Evolutionary conservation across 1,140 invertebrate species (phyloP), one percentile per base, ranked within the genome.

Genomic region (Cherax destructor): DNA sequence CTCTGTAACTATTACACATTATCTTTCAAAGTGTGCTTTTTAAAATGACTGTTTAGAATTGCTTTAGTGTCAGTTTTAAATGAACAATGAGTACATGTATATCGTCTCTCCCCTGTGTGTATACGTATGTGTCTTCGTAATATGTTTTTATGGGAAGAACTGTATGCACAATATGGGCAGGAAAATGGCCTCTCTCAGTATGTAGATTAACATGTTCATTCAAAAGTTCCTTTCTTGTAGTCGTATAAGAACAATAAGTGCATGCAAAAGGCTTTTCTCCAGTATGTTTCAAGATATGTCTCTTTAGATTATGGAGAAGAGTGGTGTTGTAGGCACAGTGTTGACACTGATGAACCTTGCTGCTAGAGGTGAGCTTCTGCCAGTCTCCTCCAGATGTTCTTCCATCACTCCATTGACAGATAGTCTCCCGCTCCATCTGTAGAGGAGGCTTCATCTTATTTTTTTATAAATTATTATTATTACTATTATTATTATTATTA

Each of bases 401-500:
- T 18, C 50, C 83, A 72, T 65, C 83, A 49, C 24, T 52, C 83
- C 83, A 86, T 72, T 86, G 47, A 86, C 69, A 76, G 83, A 76
- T 86, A 52, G 47, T 86, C 83, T 86, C 69, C 83, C 83, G 83
- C 83, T 86, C 83, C 83, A 86, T 59, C 83, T 86, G 83, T 24
- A 86, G 83, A 86, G 83, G 83, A 86, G 83, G 83, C 83, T 52
- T 86, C 69, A 86, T 86, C 83, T 86, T 86, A 86, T n/a, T 77
- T 86, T 56, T 72, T 86, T 52, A 76, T 59, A 61, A 47, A 69
- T 18, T 69, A 10, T 59, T 47, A 61, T 5, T 9, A 41, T 41
- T 41, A 41, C 2, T 41, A 41, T 41, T 41, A 41, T 41, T 41
- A 41, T 13, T 7, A 41, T 41, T 41, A 41, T 41, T 41, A n/a